Evolutionary conservation across 2,888 invertebrate species (phyloP).

Genomic region (Caenorhabditis doughertyi): DNA sequence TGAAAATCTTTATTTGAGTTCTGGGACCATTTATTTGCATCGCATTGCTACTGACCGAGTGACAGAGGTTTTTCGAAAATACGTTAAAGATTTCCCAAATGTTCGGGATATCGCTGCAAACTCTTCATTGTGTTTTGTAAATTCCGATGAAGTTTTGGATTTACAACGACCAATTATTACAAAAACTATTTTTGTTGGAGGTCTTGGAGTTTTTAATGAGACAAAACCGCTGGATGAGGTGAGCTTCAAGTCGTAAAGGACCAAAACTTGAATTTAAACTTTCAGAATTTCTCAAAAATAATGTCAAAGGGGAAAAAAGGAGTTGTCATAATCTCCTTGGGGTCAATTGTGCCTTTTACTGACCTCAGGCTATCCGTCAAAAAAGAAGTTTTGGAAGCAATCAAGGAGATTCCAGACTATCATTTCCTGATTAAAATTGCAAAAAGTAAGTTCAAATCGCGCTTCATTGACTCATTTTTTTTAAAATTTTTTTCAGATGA

Average conservation of each 20-base stretch:
- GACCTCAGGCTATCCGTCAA: constrained; percentile 14
- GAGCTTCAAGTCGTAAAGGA: background rate
- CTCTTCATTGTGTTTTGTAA: constrained; percentile 67
- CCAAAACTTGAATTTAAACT: too few relatives aligned
- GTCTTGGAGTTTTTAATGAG: constrained; percentile 61
- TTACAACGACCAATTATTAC: constrained; percentile 67
- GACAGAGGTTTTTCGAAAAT: constrained; percentile 69
- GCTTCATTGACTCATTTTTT: background rate
- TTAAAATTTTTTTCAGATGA: constrained; percentile 72
- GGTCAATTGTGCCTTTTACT: constrained; percentile 65
- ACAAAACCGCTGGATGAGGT: constrained; percentile 61
- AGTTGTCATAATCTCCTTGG: constrained; percentile 72
- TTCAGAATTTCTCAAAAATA: constrained; percentile 63
- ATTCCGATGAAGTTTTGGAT: constrained; percentile 70
- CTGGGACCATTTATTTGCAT: constrained; percentile 71
- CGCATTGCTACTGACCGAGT: constrained; percentile 67
- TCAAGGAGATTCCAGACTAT: constrained; percentile 66
- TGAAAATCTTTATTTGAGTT: constrained; percentile 74
- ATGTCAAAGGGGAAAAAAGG: constrained; percentile 73
- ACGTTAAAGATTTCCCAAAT: constrained; percentile 73
- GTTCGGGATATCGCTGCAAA: constrained; percentile 74
- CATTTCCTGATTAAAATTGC: constrained; percentile 77
- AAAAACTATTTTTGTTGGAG: constrained; percentile 68
- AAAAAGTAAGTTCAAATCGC: constrained; percentile 46
- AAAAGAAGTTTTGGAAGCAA: constrained; percentile 42